Base-by-base conservation (phyloP, 2,888 invertebrate species). In the Spodoptera exigua region DNA sequence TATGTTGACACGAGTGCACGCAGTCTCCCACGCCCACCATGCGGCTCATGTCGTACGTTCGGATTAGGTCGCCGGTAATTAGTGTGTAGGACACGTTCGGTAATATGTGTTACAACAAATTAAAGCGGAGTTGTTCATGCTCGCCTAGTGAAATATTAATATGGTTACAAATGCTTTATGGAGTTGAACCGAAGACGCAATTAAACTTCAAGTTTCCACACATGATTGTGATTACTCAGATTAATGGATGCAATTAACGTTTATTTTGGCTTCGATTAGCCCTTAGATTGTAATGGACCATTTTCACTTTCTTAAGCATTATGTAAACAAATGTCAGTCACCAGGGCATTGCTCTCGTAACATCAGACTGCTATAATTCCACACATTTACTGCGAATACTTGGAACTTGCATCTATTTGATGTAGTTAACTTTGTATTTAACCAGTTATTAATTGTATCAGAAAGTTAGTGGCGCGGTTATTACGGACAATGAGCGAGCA, bases 401-500 rank as follows among this genome's bases (percentile, higher is more conserved):
- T 57, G 18, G 13, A 35, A 35, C 37, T 48, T 27, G 11, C 9
- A 32, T 40, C 17, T 10, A 27, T 46, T 17, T 37, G n/a, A 14
- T 14, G n/a, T 14, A 13, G 35, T 35, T 39, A 36, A 21, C 46
- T 40, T 18, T 4, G 21, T 40, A 52, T 9, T 27, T 27, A 27
- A 9, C 27, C 27, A 51, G 34, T 58, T 54, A 43, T 55, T 55
- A 32, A 21, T 48, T 49, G 13, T 39, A 11, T 34, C 58, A 41
- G 40, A 51, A 44, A 48, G 46, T 59, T 43, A 27, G 46, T 41
- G 12, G 14, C 17, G 16, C 35, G 9, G 32, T 72, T 56, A 44
- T 70, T 71, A 55, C 40, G 34, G 40, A 67, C 43, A 48, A 59
- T 67, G 67, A 67, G 43, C 27, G 35, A 14, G 40, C 72, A 52